Evolutionary conservation across 2,113 vertebrate species (phyloP), one percentile per base, ranked within the genome.

Genomic region (Andinoacara biseriatus): DNA sequence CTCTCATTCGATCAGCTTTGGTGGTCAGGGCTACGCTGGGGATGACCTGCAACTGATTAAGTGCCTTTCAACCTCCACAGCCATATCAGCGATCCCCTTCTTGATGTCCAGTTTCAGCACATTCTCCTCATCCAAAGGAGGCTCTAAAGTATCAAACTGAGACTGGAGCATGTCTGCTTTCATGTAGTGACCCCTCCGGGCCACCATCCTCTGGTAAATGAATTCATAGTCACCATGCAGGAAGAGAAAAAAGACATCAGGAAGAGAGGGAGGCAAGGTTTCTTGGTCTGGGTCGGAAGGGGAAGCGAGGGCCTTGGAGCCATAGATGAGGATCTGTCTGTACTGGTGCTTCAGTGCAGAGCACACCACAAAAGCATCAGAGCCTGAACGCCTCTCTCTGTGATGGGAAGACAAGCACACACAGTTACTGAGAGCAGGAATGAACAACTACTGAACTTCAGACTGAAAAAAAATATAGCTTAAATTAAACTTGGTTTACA

Each of bases 311-410:
- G 88, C 89, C 26, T 89, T 62, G 81, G 90, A 24, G 78, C 97
- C 97, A 3, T 88, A 81, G 56, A 93, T 92, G 81, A 99, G 89
- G 80, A 97, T 85, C 78, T 35, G 78, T 85, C 98, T 96, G 87
- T 98, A 98, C 31, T 89, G 90, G 90, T 87, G 96, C 90, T 96
- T 98, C 93, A 99, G 94, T 43, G 97, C 97, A 14, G 98, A 99
- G 83, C 98, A 99, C 9, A 93, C 95, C 86, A 98, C 90, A 26
- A 99, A 11, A 29, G 94, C 94, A 72, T 94, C 82, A 54, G 93
- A 94, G 74, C 94, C 84, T 8, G 85, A 94, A 74, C 80, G 24
- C 3, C 94, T 79, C 82, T 95, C 95, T 89, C 98, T 98, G 85
- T 2, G 5, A 57, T 2, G 9, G 33, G 20, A 33, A 76, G 3